Percentiles rank a stretch among this genome's conserved stretches.
Conservation (phyloP, 2,113 vertebrate genomes). For the Neotoma lepida region DNA sequence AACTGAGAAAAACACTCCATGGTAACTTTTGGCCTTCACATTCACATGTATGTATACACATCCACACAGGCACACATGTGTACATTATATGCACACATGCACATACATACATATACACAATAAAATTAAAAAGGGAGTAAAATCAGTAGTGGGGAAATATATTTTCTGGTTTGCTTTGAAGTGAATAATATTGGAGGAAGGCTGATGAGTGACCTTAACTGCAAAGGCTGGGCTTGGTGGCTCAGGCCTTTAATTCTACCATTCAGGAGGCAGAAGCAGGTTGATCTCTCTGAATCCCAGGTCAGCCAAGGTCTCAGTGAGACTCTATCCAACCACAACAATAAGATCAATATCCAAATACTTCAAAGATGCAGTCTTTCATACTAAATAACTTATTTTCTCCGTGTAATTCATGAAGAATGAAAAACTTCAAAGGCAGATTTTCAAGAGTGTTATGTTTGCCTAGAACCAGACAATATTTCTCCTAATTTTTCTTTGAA, state of each 20-base stretch:
- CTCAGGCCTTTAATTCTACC: fast-evolving
- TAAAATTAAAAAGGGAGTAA: not conserved
- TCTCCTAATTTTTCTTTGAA: not conserved
- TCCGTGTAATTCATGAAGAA: not conserved
- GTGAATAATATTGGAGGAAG: not conserved
- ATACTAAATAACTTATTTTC: not conserved
- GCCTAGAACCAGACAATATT: not conserved
- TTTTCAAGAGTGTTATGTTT: not conserved
- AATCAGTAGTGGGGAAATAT: not conserved
- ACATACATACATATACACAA: not conserved
- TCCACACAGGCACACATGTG: not conserved
- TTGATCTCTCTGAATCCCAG: not conserved
- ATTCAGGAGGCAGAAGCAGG: not conserved
- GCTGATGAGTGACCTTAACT: not conserved
- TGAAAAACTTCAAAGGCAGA: not conserved
- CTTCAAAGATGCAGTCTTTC: not conserved
- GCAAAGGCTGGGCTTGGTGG: not conserved
- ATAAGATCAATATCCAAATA: not conserved
- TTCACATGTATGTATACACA: not conserved
- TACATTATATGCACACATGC: not conserved
- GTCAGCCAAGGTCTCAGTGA: not conserved
- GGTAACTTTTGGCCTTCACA: not conserved
- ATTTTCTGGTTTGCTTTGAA: not conserved
- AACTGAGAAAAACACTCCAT: not conserved
- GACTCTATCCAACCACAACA: not conserved